Percentiles rank a stretch among this genome's conserved stretches.
Conservation (phyloP, 2,888 invertebrate species). For the Ophonus ardosiacus region DNA sequence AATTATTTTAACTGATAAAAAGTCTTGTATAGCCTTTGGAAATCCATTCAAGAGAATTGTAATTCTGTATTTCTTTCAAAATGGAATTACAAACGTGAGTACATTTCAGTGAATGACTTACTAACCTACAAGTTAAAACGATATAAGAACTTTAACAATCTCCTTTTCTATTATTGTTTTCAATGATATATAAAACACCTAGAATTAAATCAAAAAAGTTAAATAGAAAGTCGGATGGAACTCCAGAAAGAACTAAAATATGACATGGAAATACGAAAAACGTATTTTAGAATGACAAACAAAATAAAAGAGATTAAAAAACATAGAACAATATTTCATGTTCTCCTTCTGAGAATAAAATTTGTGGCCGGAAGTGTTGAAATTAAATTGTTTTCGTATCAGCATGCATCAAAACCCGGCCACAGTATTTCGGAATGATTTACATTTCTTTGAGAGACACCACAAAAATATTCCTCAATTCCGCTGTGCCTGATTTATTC, state of each 20-base stretch:
- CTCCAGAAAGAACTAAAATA: no score
- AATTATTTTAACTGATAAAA: constrained; percentile 37
- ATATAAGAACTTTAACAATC: no score
- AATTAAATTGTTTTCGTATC: background rate
- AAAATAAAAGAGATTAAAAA: background rate
- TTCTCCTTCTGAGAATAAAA: background rate
- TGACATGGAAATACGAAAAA: no score
- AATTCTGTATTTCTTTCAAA: background rate
- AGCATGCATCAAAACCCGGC: background rate
- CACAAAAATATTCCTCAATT: background rate
- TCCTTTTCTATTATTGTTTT: no score
- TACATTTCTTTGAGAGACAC: background rate
- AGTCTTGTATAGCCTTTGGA: background rate
- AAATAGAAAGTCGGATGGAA: no score
- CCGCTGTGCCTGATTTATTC: constrained; percentile 20
- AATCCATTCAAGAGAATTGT: background rate
- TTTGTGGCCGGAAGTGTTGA: background rate
- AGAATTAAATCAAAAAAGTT: no score
- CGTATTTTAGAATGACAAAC: background rate
- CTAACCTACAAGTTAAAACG: background rate
- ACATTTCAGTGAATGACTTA: background rate
- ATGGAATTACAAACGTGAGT: background rate
- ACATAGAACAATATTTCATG: background rate
- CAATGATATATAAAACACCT: no score
- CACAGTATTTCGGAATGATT: background rate